Evolutionary conservation across 2,888 invertebrate species (phyloP).

Genomic region (Meghimatium bilineatum): DNA sequence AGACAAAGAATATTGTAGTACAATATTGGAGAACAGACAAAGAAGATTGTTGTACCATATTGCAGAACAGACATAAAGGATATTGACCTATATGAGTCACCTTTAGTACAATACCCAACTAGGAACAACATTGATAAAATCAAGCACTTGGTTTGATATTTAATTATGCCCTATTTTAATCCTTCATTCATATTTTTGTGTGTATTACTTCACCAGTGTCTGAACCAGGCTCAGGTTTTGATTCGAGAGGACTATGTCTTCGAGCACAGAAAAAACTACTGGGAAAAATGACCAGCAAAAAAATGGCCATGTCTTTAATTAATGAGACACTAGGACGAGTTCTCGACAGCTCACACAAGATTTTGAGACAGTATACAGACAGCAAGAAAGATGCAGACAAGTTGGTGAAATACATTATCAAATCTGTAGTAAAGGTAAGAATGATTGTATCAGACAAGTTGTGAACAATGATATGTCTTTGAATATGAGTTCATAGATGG

Average conservation of each 20-base stretch:
- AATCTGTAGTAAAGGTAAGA: conserved; percentile 90
- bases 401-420: conserved; percentile 95
- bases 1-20: too few relatives aligned
- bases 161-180: too few relatives aligned
- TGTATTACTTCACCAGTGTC: conserved; percentile 67
- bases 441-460: too few relatives aligned
- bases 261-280: conserved; percentile 97
- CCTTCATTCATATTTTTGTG: not conserved
- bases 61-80: too few relatives aligned
- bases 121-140: too few relatives aligned
- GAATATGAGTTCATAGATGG: too few relatives aligned
- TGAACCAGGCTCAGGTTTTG: conserved; percentile 72
- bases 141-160: too few relatives aligned
- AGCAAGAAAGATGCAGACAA: conserved; percentile 95
- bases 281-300: conserved; percentile 92
- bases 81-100: too few relatives aligned
- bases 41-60: too few relatives aligned
- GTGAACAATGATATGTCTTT: too few relatives aligned
- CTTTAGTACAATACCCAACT: too few relatives aligned
- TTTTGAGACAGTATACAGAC: conserved; percentile 85
- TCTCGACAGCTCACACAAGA: conserved; percentile 90
- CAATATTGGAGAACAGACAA: too few relatives aligned
- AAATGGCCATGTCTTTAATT: conserved; percentile 90
- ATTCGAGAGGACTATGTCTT: conserved; percentile 92
- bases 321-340: conserved; percentile 94